Conservation (phyloP, 1,140 invertebrate genomes). For the Araneus ventricosus region DNA sequence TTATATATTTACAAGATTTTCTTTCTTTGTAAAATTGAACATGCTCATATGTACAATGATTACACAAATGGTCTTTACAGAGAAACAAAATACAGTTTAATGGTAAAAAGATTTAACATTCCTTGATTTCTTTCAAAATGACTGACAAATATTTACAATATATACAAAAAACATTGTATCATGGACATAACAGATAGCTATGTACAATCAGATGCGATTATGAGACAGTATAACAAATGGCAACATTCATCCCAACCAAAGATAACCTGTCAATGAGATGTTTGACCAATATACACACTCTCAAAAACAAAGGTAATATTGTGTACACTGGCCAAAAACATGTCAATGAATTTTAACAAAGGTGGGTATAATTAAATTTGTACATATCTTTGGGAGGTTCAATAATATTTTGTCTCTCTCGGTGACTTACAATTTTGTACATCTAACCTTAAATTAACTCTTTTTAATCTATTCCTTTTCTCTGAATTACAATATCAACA, state of each 20-base stretch:
- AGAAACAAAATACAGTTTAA: slow-evolving; percentile 72
- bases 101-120: slow-evolving; percentile 69
- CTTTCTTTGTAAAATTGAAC: slow-evolving; percentile 67
- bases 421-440: slow-evolving; percentile 21
- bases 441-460: slow-evolving; percentile 10
- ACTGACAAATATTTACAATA: slow-evolving; percentile 59
- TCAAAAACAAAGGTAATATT: slow-evolving; percentile 1
- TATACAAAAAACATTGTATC: slow-evolving; percentile 64
- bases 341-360: slow-evolving; percentile 35
- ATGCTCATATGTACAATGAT: slow-evolving; percentile 67
- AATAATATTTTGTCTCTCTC: slow-evolving; percentile 49
- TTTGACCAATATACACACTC: slow-evolving; percentile 34
- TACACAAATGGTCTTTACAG: slow-evolving; percentile 59
- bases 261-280: slow-evolving; percentile 38
- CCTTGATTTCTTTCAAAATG: slow-evolving; percentile 68
- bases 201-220: slow-evolving; percentile 71
- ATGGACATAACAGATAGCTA: slow-evolving; percentile 54
- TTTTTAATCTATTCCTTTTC: background rate
- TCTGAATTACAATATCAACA: slow-evolving; percentile 11
- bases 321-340: slow-evolving; percentile 33
- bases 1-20: slow-evolving; percentile 64
- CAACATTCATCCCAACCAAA: slow-evolving; percentile 55
- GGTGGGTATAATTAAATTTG: slow-evolving; percentile 62
- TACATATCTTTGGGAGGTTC: slow-evolving; percentile 62
- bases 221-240: slow-evolving; percentile 69